Evolutionary conservation across 2,888 invertebrate genomes (phyloP).

Genomic region (Bombylius major): DNA sequence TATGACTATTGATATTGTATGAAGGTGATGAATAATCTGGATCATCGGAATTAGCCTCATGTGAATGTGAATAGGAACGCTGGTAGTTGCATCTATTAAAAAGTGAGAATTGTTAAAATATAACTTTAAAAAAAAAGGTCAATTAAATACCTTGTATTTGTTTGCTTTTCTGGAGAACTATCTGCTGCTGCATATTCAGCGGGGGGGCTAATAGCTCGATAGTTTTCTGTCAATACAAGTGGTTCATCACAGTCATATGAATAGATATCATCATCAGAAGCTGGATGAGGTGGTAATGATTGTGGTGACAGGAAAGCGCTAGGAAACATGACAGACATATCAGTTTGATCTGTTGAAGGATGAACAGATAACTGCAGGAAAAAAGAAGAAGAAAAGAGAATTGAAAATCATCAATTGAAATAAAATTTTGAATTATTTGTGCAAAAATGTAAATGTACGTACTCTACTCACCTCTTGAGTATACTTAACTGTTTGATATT

Average conservation of each 20-base stretch:
- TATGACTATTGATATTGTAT: conserved; percentile 57
- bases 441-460: neutral
- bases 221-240: conserved; percentile 38
- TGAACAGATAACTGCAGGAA: conserved; percentile 19
- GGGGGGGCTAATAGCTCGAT: conserved; percentile 53
- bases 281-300: conserved; percentile 23
- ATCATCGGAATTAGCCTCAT: conserved; percentile 44
- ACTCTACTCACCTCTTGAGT: conserved; percentile 17
- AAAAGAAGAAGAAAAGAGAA: neutral
- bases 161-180: conserved; percentile 27
- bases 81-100: conserved; percentile 33
- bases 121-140: neutral
- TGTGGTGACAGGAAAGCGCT: conserved; percentile 34
- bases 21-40: conserved; percentile 30
- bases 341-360: conserved; percentile 18
- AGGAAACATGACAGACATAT: conserved; percentile 22
- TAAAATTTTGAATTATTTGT: neutral
- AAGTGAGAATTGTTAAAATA: neutral
- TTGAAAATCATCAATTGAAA: neutral
- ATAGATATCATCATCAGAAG: conserved; percentile 26
- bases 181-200: conserved; percentile 50
- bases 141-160: conserved; percentile 2
- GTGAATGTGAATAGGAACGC: conserved; percentile 51
- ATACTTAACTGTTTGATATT: conserved; percentile 20
- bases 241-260: conserved; percentile 30